A percentile compares a stretch with the other conserved stretches of the same genome.
These are phyloP conservation scores for Scomberomorus guttatus DNA, from an alignment of 2,797 vertebrate species.

Conservation along the genomic window DNA sequence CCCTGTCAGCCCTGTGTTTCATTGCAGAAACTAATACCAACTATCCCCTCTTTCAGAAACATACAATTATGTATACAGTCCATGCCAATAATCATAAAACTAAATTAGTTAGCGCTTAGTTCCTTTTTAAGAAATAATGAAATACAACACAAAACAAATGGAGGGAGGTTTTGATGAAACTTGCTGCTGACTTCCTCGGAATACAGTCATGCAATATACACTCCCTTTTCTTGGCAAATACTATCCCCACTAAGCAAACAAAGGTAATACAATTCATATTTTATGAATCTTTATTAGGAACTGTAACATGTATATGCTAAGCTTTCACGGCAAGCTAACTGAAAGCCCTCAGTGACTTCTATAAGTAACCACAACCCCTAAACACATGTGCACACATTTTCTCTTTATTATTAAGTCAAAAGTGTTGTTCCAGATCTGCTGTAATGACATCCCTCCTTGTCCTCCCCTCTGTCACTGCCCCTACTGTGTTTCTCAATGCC, in stretches of 20 bases:
- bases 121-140: background rate
- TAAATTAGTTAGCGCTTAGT: background rate
- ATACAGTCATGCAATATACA: background rate
- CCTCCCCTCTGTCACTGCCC: background rate
- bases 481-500: conserved; percentile 23
- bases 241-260: conserved; percentile 7
- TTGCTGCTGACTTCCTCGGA: conserved; percentile 5
- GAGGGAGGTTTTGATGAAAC: background rate
- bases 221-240: conserved; percentile 3
- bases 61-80: background rate
- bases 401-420: background rate
- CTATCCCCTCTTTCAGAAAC: background rate
- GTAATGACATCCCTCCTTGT: background rate
- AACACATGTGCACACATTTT: background rate
- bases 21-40: background rate
- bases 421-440: conserved; percentile 24
- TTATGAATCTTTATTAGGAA: conserved; percentile 8
- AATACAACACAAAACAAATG: background rate
- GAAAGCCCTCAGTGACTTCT: background rate
- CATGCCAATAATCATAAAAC: background rate
- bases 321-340: background rate
- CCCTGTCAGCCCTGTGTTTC: background rate
- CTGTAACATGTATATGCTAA: background rate
- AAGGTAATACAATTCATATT: conserved; percentile 23
- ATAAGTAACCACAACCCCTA: background rate